These are phyloP conservation scores for Pontoporia blainvillei DNA, from an alignment of 2,113 vertebrate species.

Conservation along the genomic window DNA sequence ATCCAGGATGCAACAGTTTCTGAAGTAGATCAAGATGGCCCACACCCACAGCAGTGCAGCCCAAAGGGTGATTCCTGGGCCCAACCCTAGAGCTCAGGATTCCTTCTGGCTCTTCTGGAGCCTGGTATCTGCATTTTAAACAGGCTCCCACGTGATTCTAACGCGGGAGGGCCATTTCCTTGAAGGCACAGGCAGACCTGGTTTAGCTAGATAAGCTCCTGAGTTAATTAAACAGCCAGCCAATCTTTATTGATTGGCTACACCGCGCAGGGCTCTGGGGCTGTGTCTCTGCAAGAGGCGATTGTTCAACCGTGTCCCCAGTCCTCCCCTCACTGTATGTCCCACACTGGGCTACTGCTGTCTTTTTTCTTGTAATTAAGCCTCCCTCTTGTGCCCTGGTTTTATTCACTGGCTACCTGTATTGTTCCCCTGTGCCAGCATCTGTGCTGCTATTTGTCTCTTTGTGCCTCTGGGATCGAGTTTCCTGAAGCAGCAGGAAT, in stretches of 20 bases:
- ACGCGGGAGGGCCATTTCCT: background rate
- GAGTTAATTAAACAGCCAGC: background rate
- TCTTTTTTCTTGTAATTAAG: slow-evolving; percentile 31
- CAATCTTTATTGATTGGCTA: background rate
- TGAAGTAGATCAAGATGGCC: background rate
- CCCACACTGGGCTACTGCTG: background rate
- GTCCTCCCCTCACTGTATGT: background rate
- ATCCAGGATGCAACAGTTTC: too few relatives aligned
- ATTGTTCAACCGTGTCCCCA: background rate
- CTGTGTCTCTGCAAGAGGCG: background rate
- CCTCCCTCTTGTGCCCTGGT: background rate
- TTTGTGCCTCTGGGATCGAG: background rate
- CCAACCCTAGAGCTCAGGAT: background rate
- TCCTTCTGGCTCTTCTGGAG: background rate
- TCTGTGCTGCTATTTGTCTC: background rate
- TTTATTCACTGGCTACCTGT: background rate
- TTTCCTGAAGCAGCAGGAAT: background rate
- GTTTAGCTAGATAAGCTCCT: background rate
- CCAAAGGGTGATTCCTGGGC: background rate
- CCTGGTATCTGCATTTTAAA: background rate
- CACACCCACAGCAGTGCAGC: accelerated
- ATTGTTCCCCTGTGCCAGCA: background rate
- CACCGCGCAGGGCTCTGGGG: background rate
- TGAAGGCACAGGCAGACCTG: background rate
- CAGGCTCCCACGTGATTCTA: background rate